These are phyloP conservation scores for Neogobius melanostomus DNA, from an alignment of 2,113 vertebrate genomes.

Conservation along the genomic window DNA sequence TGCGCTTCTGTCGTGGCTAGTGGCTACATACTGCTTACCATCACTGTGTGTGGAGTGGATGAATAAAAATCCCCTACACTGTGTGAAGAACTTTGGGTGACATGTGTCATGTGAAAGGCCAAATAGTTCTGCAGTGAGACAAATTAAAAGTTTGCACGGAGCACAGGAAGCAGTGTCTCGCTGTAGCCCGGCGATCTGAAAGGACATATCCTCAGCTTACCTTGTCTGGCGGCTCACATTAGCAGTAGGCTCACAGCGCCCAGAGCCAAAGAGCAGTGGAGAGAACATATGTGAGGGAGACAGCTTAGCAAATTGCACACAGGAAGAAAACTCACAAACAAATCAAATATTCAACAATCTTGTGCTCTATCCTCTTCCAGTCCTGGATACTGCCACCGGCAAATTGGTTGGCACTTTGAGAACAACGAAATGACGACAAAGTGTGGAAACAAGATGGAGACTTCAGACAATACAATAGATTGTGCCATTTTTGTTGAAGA, in stretches of 20 bases:
- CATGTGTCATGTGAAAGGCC: not conserved
- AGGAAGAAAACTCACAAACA: constrained; percentile 40
- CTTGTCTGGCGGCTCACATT: constrained; percentile 31
- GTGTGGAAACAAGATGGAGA: constrained; percentile 25
- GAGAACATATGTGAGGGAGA: not conserved
- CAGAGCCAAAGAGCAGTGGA: constrained; percentile 1
- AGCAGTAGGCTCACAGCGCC: constrained; percentile 21
- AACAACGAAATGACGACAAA: constrained; percentile 23
- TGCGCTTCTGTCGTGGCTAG: too few species aligned
- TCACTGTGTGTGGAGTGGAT: too few species aligned
- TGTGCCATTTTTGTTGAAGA: too few species aligned
- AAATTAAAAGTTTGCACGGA: not conserved
- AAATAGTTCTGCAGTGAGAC: not conserved
- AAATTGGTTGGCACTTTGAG: constrained; percentile 55
- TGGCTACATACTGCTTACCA: too few species aligned
- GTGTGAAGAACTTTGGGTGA: too few species aligned
- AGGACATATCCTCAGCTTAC: constrained; percentile 21
- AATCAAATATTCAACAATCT: constrained; percentile 59
- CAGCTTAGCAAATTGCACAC: constrained; percentile 34
- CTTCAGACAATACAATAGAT: too few species aligned
- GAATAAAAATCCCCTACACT: too few species aligned
- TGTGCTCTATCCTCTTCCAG: constrained; percentile 28
- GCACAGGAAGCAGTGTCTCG: not conserved
- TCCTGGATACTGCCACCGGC: constrained; percentile 28
- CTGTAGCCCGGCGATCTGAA: constrained; percentile 25